Evolutionary conservation across 2,797 vertebrate genomes (phyloP), one percentile per base, ranked within the genome.

Genomic region (Tamandua tetradactyla): DNA sequence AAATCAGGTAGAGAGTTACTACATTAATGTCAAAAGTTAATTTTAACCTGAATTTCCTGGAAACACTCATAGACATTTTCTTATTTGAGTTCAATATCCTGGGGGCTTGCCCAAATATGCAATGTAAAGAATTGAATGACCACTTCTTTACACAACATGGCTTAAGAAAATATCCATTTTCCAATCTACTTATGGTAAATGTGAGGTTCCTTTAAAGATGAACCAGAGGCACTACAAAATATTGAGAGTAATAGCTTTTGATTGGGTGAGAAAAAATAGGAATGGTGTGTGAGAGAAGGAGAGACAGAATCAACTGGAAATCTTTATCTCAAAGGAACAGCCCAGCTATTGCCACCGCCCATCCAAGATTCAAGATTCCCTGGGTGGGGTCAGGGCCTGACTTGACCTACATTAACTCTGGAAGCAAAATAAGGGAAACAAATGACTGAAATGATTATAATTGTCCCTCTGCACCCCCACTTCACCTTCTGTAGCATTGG

Each of bases 1-100:
- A 96, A 93, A 89, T 95, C 75, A 75, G 94, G 57, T 37, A 2
- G 69, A 91, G 23, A 87, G 62, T 95, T 86, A 91, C 74, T 87
- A 93, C 32, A 52, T 25, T 5, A 87, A 93, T 79, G 44, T 93
- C 47, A 82, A 87, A 89, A 93, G 87, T 32, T 62, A 89, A 75
- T 64, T 91, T 93, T 87, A 87, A 62, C 47, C 12, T 32, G 40
- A 94, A 80, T 94, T 96, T 95, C 68, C 72, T 92, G 76, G 92
- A 82, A 79, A 93, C 32, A 74, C 59, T 84, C 84, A 61, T n/a
- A 89, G 87, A 87, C n/a, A 74, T 89, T 87, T 88, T 79, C 86
- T 92, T 69, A 81, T 78, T 92, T 91, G 80, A 37, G 75, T 85
- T 82, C 32, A 32, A 35, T 72, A 94, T 87, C 35, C 52, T 72